Conservation (phyloP, 53 echinoderm and acorn worm genomes). For the Luidia sarsii region DNA sequence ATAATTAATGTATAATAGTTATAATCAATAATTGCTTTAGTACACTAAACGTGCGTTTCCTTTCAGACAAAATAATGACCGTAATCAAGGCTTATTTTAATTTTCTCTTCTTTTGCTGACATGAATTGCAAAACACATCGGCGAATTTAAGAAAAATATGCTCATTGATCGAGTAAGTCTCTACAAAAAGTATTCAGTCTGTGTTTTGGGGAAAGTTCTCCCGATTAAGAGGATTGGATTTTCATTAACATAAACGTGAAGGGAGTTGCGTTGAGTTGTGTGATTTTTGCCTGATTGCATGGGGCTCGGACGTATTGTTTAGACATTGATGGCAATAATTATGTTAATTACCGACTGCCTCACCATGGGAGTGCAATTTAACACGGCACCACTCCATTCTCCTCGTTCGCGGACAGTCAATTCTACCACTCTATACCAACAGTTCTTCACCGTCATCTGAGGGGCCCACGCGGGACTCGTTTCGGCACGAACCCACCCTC, state of each 20-base stretch:
- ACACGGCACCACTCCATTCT: conserved; percentile 1
- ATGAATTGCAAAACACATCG: too few relatives aligned
- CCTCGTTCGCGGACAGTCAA: conserved; percentile 29
- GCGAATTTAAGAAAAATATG: too few relatives aligned
- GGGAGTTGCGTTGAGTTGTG: too few relatives aligned
- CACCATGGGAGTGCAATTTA: conserved; percentile 34
- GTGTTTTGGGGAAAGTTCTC: background rate
- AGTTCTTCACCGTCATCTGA: conserved; percentile 9
- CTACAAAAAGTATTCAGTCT: too few relatives aligned
- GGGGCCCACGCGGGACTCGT: conserved; percentile 31
- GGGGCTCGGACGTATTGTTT: background rate
- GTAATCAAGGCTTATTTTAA: too few relatives aligned
- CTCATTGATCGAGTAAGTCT: too few relatives aligned
- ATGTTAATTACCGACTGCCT: conserved; percentile 27
- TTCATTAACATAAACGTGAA: too few relatives aligned
- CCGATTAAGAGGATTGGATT: background rate
- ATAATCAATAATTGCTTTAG: too few relatives aligned
- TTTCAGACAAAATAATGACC: too few relatives aligned
- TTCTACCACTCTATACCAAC: conserved; percentile 32
- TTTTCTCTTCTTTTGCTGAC: too few relatives aligned
- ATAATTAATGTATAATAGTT: too few relatives aligned
- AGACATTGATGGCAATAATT: conserved; percentile 12
- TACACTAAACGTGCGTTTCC: too few relatives aligned
- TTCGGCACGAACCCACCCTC: conserved; percentile 47
- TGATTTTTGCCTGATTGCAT: background rate